Conservation (phyloP, 1,140 invertebrate genomes). For the Anastrepha ludens region DNA sequence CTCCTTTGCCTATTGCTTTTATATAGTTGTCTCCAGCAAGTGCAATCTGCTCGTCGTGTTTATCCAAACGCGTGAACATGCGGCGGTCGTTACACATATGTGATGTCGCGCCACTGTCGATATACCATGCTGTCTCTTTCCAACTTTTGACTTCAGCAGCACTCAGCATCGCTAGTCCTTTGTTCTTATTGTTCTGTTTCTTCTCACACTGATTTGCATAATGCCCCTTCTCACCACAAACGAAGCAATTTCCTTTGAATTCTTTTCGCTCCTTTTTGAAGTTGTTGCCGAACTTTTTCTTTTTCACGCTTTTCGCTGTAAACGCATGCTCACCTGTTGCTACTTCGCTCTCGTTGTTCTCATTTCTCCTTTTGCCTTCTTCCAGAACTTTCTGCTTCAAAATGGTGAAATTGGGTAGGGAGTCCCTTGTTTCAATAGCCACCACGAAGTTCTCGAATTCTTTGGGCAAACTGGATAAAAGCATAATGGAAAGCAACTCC, state of each 20-base stretch:
- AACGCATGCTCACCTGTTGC: too few species aligned
- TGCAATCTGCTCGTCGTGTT: not conserved
- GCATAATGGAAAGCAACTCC: too few species aligned
- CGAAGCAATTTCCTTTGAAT: conserved; percentile 35
- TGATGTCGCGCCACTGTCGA: conserved; percentile 43
- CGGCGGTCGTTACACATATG: conserved; percentile 21
- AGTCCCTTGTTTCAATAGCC: conserved; percentile 20
- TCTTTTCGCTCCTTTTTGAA: too few species aligned
- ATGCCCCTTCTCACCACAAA: conserved; percentile 35
- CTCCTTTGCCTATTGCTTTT: conserved; percentile 59
- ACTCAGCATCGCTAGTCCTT: not conserved
- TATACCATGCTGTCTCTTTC: not conserved
- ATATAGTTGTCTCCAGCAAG: not conserved
- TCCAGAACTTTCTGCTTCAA: not conserved
- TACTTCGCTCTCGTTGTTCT: not conserved
- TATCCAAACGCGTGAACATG: not conserved
- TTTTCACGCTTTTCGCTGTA: too few species aligned
- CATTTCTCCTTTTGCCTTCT: not conserved
- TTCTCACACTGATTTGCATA: conserved; percentile 4
- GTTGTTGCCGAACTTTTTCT: too few species aligned
- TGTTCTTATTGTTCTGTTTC: conserved; percentile 20
- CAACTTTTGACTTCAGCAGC: not conserved
- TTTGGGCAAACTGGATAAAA: conserved; percentile 52
- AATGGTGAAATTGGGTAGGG: not conserved
- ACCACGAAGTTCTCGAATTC: conserved; percentile 50